Conservation (phyloP, 2,888 invertebrate species). For the Clunio marinus region DNA sequence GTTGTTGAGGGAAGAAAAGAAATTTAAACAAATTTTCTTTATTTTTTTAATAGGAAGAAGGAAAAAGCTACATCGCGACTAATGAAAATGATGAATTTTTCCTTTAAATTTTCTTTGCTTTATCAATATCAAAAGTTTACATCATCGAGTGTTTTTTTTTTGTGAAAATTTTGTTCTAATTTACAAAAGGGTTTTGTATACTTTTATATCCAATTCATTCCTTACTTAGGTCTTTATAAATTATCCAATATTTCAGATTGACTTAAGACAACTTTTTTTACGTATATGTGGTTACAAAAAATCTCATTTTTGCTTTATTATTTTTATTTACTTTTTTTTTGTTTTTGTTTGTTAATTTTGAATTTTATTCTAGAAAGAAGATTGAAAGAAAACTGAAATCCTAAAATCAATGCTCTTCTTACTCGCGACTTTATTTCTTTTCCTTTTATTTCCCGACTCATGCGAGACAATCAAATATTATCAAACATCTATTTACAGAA, state of each 20-base stretch:
- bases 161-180: slow-evolving; percentile 4
- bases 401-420: neutral
- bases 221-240: slow-evolving; percentile 18
- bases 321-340: too few species aligned
- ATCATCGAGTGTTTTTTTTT: too few species aligned
- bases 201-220: slow-evolving; percentile 37
- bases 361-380: slow-evolving; percentile 24
- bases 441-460: neutral
- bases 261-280: slow-evolving; percentile 5
- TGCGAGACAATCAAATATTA: neutral
- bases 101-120: neutral
- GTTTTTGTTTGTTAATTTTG: slow-evolving; percentile 29
- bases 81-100: neutral
- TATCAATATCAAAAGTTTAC: slow-evolving; percentile 2
- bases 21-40: too few species aligned
- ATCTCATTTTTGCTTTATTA: neutral
- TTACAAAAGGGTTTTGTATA: slow-evolving; percentile 35
- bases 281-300: neutral
- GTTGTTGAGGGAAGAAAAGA: neutral
- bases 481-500: slow-evolving; percentile 20
- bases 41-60: too few species aligned
- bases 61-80: neutral
- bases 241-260: neutral
- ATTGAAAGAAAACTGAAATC: neutral
- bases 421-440: neutral